Evolutionary conservation across 2,888 invertebrate species (phyloP), one percentile per base, ranked within the genome.

Genomic region (Apodemia mormo): DNA sequence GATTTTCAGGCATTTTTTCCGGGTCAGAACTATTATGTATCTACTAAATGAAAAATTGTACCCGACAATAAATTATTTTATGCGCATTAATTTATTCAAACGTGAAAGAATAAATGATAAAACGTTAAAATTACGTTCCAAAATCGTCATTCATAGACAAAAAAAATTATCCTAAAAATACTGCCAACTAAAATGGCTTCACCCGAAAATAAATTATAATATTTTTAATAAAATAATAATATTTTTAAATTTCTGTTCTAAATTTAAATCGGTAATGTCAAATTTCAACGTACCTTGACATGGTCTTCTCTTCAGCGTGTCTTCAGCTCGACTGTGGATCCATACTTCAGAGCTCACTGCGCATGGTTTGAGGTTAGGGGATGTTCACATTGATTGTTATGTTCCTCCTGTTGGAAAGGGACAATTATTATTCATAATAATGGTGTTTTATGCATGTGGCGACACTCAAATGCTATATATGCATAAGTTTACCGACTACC

Each of bases 291-390:
- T 69, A 82, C 82, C 82, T 78, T 68, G 75, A 66, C 78, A 79
- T 79, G 77, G 82, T 81, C 76, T 74, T 69, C 64, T 70, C 72
- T 66, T 54, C 49, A 30, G 54, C 70, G 71, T 68, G 74, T 67
- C 75, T 74, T 68, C 69, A 37, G 67, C 68, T 72, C 76, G 70
- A 82, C 81, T 82, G 79, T 66, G 75, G 81, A 82, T 82, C 82
- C 66, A 81, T 82, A 82, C 76, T 68, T 67, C 75, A 76, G 71
- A 70, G 66, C 73, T 75, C 78, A 84, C 33, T 89, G 90, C 90
- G 90, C 90, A 89, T 88, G 90, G 76, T 33, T 37, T 64, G 30
- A 14, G 7, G 10, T 64, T n/a, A 64, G 37, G 61, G n/a, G 37
- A 37, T 33, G 30, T n/a, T 37, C 37, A 64, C 33, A 37, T 33